Base-by-base conservation (phyloP, 2,797 vertebrate species). In the Urocyon cinereoargenteus region DNA sequence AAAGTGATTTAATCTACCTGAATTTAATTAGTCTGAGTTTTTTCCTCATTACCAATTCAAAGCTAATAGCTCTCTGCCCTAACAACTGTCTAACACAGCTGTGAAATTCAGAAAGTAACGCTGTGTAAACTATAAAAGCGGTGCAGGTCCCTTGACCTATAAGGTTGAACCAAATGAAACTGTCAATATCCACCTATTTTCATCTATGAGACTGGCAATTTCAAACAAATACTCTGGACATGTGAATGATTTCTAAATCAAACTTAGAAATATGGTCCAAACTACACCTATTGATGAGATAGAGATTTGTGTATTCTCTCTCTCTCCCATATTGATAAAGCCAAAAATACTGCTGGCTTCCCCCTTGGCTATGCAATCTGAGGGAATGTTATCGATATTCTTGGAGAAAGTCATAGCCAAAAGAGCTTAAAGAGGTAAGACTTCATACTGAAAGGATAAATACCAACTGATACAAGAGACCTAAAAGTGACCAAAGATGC, bases 181-280 rank as follows among this genome's bases (percentile, higher is more conserved):
- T 87, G 24, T 6, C 53, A 84, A 51, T 53, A 68, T 34, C 86
- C 10, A 16, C 21, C n/a, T 53, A 15, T 8, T 83, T 91, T 24
- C 21, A 40, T n/a, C 53, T 86, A 55, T 15, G 21, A 70, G 90
- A 64, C 34, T 93, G 16, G 14, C 5, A 57, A 88, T 94, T 97
- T 92, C 45, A 87, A 91, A n/a, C 2, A 88, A 77, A 87, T 53
- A 82, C 68, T 90, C 51, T 73, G 31, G 14, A 97, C 97, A 78
- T n/a, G 14, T 51, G 22, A 64, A 62, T 18, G 22, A 53, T 51
- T 72, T 90, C 57, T 75, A 72, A 75, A 2, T 36, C 22, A 62
- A 86, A 83, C 18, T 49, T 73, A 89, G 53, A 96, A 90, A 90
- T 75, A 78, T 0, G 1, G 3, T 49, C 51, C 84, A 81, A 66